These are phyloP conservation scores for Sebastes minor DNA, from an alignment of 2,797 vertebrate species.

Conservation along the genomic window DNA sequence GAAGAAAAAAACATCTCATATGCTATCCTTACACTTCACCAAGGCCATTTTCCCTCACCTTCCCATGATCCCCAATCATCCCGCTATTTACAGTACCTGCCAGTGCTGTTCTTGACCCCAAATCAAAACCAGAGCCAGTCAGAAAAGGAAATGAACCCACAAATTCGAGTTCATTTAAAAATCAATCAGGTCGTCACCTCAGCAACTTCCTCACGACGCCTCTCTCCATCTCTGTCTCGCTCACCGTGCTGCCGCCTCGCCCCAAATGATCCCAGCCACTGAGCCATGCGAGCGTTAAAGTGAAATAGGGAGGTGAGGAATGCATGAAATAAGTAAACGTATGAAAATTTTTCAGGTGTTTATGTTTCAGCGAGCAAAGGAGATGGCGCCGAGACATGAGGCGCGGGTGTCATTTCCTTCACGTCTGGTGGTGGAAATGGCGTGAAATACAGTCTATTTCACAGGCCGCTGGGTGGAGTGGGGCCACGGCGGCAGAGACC, in stretches of 20 bases:
- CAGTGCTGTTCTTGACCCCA: not conserved
- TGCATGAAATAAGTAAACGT: slow-evolving; percentile 59
- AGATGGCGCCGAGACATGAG: slow-evolving; percentile 10
- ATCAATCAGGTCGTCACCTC: slow-evolving; percentile 60
- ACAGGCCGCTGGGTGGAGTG: slow-evolving; percentile 64
- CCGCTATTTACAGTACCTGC: not conserved
- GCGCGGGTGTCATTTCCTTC: slow-evolving; percentile 43
- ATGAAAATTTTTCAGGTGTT: slow-evolving; percentile 53
- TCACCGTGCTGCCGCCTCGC: slow-evolving; percentile 5
- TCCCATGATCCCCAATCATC: not conserved
- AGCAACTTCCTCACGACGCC: slow-evolving; percentile 30
- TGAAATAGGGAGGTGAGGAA: slow-evolving; percentile 50
- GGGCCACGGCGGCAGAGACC: slow-evolving; percentile 39
- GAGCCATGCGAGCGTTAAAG: slow-evolving; percentile 47
- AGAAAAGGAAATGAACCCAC: slow-evolving; percentile 33
- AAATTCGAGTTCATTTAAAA: slow-evolving; percentile 62
- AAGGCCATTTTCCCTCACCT: not conserved
- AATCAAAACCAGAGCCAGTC: slow-evolving; percentile 15
- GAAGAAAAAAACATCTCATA: not conserved
- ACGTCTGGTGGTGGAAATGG: slow-evolving; percentile 46
- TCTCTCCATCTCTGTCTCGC: slow-evolving; percentile 12
- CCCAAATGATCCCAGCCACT: slow-evolving; percentile 42
- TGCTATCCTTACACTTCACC: not conserved
- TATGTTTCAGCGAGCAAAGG: slow-evolving; percentile 61
- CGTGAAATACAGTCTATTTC: slow-evolving; percentile 73